Conservation (phyloP, 2,888 invertebrate genomes). For the Chorisops tibialis region DNA sequence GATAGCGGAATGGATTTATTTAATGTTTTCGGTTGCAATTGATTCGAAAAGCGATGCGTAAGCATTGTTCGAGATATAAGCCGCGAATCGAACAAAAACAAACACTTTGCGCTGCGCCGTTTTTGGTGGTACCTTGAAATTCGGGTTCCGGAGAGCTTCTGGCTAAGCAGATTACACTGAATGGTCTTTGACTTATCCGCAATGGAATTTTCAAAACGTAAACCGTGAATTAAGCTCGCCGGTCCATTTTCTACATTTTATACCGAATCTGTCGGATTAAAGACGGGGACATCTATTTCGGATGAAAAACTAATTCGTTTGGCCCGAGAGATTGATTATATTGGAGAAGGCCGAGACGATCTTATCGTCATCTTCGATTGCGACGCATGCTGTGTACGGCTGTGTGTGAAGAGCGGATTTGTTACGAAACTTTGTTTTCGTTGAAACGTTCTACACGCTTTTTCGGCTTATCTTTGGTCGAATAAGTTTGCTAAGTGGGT, state of each 20-base stretch:
- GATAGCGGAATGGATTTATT: too few species aligned
- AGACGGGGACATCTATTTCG: background rate
- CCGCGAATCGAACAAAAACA: background rate
- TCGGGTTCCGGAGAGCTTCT: background rate
- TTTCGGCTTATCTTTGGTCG: constrained; percentile 14
- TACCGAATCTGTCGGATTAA: constrained; percentile 11
- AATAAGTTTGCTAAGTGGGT: constrained; percentile 23
- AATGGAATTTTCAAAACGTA: constrained; percentile 13
- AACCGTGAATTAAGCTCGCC: constrained; percentile 5
- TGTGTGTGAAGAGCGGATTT: background rate
- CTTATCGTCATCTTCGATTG: background rate
- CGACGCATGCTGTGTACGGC: background rate
- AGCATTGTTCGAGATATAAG: background rate
- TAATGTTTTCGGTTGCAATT: constrained; percentile 2
- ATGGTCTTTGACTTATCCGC: constrained; percentile 16
- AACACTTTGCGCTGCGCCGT: background rate
- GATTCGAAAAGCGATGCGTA: constrained; percentile 1
- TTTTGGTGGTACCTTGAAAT: background rate
- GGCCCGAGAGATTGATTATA: background rate
- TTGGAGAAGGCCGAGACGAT: background rate
- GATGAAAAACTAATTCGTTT: background rate
- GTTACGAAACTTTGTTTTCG: constrained; percentile 6
- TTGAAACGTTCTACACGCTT: background rate
- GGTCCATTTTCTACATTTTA: background rate
- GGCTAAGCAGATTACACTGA: constrained; percentile 22